phyloP scores from a whole-genome alignment of 1,140 invertebrate species.

The Drosophila sp. region DNA sequence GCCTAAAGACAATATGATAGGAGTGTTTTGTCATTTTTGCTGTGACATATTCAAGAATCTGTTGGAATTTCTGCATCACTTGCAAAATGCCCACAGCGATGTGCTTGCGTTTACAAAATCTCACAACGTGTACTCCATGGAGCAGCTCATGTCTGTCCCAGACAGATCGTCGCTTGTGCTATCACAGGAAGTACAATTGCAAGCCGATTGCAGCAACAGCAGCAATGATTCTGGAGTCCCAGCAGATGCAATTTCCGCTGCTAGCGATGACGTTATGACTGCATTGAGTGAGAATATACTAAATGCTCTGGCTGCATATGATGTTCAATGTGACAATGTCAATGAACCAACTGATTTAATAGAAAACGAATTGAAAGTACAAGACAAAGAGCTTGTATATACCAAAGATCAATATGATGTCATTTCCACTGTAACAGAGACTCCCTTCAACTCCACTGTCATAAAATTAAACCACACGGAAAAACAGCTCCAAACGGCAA shows the following conservation, averaged over 20 bases:
- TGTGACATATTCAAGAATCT: conserved; percentile 48
- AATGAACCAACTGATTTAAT: neutral
- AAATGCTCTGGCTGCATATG: conserved; percentile 1
- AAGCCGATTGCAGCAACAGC: conserved; percentile 3
- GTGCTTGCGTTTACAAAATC: conserved; percentile 40
- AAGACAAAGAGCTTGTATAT: no score
- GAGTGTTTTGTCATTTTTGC: conserved; percentile 65
- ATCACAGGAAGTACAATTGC: neutral
- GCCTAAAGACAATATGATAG: conserved; percentile 55
- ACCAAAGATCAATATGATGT: no score
- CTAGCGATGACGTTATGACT: neutral
- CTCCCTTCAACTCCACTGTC: neutral
- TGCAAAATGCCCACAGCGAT: conserved; percentile 56
- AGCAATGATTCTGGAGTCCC: conserved; percentile 6
- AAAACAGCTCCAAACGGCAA: neutral
- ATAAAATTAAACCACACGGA: neutral
- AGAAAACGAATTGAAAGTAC: neutral
- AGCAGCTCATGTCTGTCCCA: conserved; percentile 45
- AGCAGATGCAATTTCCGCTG: neutral
- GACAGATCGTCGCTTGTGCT: conserved; percentile 2
- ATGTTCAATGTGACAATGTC: neutral
- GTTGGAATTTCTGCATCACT: conserved; percentile 58
- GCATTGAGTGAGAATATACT: conserved; percentile 16
- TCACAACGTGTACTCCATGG: conserved; percentile 60
- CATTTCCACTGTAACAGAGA: neutral